phyloP scores from a whole-genome alignment of 30 jellyfish, hydroid and myxozoan genomes.

The Haliclystus octoradiatus region DNA sequence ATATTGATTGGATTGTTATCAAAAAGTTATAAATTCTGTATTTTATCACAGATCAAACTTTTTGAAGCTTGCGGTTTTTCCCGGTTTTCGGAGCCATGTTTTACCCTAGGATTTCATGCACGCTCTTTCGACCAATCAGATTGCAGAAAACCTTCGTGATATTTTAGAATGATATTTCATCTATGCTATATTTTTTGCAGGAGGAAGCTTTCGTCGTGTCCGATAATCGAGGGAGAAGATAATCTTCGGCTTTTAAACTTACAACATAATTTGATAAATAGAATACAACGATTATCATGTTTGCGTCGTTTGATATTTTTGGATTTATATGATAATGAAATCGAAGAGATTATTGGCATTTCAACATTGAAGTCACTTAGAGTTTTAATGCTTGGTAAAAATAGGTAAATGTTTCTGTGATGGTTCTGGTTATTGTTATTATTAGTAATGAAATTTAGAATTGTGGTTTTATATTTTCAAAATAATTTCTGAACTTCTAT shows the following conservation, averaged over 20 bases:
- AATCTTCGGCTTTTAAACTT: slow-evolving; percentile 59
- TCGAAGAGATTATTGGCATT: slow-evolving; percentile 66
- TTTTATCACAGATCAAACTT: no score
- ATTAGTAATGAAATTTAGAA: no score
- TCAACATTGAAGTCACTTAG: slow-evolving; percentile 46
- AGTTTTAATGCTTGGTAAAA: slow-evolving; percentile 85
- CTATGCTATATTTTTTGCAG: no score
- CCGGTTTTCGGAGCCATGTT: no score
- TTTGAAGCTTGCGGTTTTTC: no score
- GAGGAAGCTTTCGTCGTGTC: slow-evolving; percentile 62
- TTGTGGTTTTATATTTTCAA: background rate
- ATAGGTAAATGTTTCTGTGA: slow-evolving; percentile 24
- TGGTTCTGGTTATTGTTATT: background rate
- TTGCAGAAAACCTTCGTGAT: no score
- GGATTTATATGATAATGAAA: slow-evolving; percentile 72
- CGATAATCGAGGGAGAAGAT: slow-evolving; percentile 77
- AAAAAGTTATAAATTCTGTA: no score
- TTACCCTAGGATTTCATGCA: no score
- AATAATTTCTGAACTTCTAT: background rate
- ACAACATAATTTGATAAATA: slow-evolving; percentile 62
- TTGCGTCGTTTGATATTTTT: slow-evolving; percentile 62
- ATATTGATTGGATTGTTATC: no score
- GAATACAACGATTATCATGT: slow-evolving; percentile 42
- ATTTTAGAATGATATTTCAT: no score
- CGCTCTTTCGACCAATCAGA: no score